These are phyloP conservation scores for Ceratosolen solmsi DNA, from an alignment of 1,140 invertebrate species.

Conservation along the genomic window DNA sequence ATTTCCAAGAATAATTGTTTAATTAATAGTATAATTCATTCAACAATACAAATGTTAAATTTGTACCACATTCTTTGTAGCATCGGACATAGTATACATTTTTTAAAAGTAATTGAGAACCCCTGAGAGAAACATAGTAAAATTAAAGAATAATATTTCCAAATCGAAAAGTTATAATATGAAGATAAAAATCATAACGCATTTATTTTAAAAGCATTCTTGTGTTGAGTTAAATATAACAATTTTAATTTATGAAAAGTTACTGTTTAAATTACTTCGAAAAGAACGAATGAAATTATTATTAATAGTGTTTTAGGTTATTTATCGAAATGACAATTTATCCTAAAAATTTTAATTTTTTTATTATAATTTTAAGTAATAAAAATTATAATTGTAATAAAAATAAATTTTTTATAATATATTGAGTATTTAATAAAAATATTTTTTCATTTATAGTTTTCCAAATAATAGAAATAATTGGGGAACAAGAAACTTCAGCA, in stretches of 20 bases:
- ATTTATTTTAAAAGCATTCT: neutral
- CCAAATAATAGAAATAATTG: conserved; percentile 18
- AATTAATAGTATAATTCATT: no score
- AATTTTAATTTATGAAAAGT: neutral
- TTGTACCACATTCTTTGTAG: no score
- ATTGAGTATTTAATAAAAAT: neutral
- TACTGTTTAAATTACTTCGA: neutral
- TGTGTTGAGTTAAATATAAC: neutral
- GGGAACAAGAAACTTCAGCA: conserved; percentile 35
- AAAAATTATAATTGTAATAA: conserved; percentile 18
- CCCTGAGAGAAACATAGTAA: neutral
- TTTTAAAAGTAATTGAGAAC: conserved; percentile 14
- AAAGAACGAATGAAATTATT: conserved; percentile 7
- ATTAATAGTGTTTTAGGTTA: conserved; percentile 42
- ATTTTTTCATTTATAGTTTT: conserved; percentile 28
- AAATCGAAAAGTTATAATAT: neutral
- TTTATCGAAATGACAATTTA: conserved; percentile 25
- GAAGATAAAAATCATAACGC: neutral
- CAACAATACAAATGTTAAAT: no score
- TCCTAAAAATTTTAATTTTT: conserved; percentile 26
- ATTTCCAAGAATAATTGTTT: no score
- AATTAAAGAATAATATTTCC: neutral
- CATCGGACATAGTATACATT: no score
- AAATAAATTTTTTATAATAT: neutral
- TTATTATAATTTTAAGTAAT: conserved; percentile 39